Percentiles rank a stretch among this genome's conserved stretches.
Conservation (phyloP, 2,888 invertebrate genomes). For the Hirtodrosophila histrioides region DNA sequence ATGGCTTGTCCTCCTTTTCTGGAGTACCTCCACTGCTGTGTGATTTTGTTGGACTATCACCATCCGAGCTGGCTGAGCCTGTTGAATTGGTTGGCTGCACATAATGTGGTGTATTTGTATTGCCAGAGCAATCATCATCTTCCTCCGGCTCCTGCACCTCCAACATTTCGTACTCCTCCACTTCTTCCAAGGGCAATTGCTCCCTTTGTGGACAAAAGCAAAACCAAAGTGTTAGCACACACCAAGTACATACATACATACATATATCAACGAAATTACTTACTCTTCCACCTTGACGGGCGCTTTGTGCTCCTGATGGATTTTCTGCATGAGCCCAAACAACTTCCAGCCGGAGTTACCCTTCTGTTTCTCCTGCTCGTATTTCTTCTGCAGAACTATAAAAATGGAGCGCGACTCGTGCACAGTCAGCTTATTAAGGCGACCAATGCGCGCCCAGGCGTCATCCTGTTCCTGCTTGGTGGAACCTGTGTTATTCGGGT, state of each 20-base stretch:
- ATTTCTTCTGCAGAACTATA: conserved; percentile 83
- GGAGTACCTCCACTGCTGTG: conserved; percentile 67
- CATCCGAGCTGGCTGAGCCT: conserved; percentile 73
- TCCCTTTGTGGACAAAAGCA: conserved; percentile 52
- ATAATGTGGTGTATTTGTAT: conserved; percentile 24
- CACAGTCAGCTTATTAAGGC: conserved; percentile 82
- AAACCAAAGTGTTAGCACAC: background rate
- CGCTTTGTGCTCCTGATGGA: conserved; percentile 69
- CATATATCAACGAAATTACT: conserved; percentile 42
- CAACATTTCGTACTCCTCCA: conserved; percentile 83
- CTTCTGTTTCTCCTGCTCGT: conserved; percentile 82
- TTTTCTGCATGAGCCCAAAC: conserved; percentile 81
- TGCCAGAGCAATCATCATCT: conserved; percentile 54
- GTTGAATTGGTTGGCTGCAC: conserved; percentile 58
- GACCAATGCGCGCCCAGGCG: conserved; percentile 82
- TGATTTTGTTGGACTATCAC: conserved; percentile 80
- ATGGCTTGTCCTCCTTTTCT: conserved; percentile 75
- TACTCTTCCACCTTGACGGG: conserved; percentile 69
- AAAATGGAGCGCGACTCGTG: conserved; percentile 83
- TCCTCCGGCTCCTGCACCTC: conserved; percentile 84
- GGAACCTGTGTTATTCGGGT: conserved; percentile 78
- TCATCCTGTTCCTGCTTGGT: conserved; percentile 81
- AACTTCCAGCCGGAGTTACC: conserved; percentile 82
- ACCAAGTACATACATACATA: background rate
- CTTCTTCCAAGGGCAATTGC: conserved; percentile 72